Evolutionary conservation across 2,888 invertebrate species (phyloP).

Genomic region (Abrostola triplasia): DNA sequence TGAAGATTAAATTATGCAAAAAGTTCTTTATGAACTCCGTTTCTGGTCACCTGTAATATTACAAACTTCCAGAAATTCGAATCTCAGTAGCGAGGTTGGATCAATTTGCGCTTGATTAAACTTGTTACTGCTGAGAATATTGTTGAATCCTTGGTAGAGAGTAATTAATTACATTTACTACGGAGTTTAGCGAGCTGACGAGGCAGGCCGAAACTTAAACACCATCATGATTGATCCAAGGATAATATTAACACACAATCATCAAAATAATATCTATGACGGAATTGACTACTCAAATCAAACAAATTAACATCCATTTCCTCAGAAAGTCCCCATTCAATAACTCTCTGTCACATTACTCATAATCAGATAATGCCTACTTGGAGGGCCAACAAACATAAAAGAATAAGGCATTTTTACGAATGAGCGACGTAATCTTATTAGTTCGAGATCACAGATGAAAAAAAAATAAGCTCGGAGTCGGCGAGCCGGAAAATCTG

Average conservation of each 20-base stretch:
- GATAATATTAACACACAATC: background rate
- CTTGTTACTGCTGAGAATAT: slow-evolving; percentile 8
- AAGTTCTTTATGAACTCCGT: background rate
- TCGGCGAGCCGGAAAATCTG: slow-evolving; percentile 9
- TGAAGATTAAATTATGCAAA: slow-evolving; percentile 22
- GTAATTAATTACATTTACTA: slow-evolving; percentile 18
- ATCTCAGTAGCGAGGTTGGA: slow-evolving; percentile 11
- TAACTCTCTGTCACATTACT: slow-evolving; percentile 9
- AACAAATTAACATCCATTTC: no score
- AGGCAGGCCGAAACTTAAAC: background rate
- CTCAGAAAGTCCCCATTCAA: no score
- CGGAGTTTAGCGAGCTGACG: slow-evolving; percentile 2
- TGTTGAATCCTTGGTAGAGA: slow-evolving; percentile 17
- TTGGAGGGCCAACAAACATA: slow-evolving; percentile 12
- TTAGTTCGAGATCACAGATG: slow-evolving; percentile 26
- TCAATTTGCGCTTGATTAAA: slow-evolving; percentile 14
- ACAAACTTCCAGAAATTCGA: slow-evolving; percentile 10
- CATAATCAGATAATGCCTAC: slow-evolving; percentile 16
- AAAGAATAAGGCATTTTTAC: slow-evolving; percentile 16
- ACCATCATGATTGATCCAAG: background rate
- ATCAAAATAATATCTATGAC: no score
- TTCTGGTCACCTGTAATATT: slow-evolving; percentile 22
- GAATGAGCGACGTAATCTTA: slow-evolving; percentile 25
- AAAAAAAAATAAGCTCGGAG: slow-evolving; percentile 12
- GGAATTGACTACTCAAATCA: no score